Conservation (phyloP, 2,888 invertebrate genomes). For the Hemaris fuciformis region DNA sequence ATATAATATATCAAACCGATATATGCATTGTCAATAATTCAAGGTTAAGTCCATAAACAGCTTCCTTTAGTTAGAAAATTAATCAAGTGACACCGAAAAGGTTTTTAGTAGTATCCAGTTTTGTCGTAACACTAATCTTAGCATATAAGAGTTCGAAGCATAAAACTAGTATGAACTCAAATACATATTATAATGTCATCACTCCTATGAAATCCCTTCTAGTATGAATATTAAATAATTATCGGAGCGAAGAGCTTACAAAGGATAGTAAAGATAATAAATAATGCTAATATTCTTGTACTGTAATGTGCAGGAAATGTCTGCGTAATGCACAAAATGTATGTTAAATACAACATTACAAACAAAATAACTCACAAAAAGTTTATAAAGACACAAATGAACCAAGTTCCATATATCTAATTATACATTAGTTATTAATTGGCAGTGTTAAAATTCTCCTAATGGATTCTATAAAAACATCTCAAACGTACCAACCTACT, state of each 20-base stretch:
- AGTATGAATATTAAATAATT: neutral
- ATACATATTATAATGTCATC: neutral
- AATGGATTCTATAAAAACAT: neutral
- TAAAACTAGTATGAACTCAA: too few relatives aligned
- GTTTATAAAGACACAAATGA: too few relatives aligned
- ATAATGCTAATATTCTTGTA: neutral
- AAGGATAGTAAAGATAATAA: neutral
- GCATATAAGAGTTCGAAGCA: too few relatives aligned
- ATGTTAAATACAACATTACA: too few relatives aligned
- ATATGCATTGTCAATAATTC: neutral
- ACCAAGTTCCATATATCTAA: too few relatives aligned
- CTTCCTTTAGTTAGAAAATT: too few relatives aligned
- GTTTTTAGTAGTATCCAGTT: too few relatives aligned
- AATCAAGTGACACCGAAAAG: too few relatives aligned
- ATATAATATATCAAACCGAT: too few relatives aligned
- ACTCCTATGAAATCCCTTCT: neutral
- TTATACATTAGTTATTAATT: neutral
- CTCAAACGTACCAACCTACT: conserved; percentile 18
- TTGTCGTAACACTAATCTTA: too few relatives aligned
- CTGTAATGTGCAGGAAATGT: neutral
- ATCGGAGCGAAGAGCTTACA: neutral
- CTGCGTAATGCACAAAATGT: neutral
- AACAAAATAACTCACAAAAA: too few relatives aligned
- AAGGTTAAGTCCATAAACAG: neutral
- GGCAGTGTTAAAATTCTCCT: neutral